A percentile compares a stretch with the other conserved stretches of the same genome.
phyloP scores from a whole-genome alignment of 2,797 vertebrate genomes.

The Erpetoichthys calabaricus region DNA sequence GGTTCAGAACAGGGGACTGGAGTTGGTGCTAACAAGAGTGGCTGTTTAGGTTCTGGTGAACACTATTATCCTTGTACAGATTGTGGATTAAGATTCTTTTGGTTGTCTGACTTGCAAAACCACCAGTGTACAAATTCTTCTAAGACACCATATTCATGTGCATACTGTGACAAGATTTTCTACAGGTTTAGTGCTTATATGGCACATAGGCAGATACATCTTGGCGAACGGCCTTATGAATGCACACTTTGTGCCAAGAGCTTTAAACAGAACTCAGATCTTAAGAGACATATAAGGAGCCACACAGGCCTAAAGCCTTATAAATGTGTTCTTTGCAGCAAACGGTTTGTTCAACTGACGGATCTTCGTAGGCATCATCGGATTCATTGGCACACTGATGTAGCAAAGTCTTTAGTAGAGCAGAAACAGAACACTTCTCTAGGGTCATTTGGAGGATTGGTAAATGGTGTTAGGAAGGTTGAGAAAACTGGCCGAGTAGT shows the following conservation, averaged over 20 bases:
- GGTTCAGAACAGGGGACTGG: slow-evolving; percentile 24
- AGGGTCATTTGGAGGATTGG: no score
- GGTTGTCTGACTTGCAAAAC: slow-evolving; percentile 59
- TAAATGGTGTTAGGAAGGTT: no score
- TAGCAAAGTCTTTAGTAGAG: no score
- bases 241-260: background rate
- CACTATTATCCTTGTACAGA: slow-evolving; percentile 51
- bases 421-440: no score
- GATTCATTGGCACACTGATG: background rate
- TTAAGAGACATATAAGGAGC: background rate
- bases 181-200: no score
- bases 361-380: slow-evolving; percentile 50
- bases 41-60: no score
- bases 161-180: slow-evolving; percentile 37
- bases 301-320: slow-evolving; percentile 28
- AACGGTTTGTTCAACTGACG: slow-evolving; percentile 42
- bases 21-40: slow-evolving; percentile 35
- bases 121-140: slow-evolving; percentile 28
- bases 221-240: background rate
- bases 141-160: slow-evolving; percentile 22
- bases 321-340: slow-evolving; percentile 55
- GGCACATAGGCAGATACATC: background rate
- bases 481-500: no score
- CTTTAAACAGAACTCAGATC: background rate
- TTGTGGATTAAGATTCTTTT: slow-evolving; percentile 55